Conservation (phyloP, 1,140 invertebrate species). For the Vanessa atalanta region DNA sequence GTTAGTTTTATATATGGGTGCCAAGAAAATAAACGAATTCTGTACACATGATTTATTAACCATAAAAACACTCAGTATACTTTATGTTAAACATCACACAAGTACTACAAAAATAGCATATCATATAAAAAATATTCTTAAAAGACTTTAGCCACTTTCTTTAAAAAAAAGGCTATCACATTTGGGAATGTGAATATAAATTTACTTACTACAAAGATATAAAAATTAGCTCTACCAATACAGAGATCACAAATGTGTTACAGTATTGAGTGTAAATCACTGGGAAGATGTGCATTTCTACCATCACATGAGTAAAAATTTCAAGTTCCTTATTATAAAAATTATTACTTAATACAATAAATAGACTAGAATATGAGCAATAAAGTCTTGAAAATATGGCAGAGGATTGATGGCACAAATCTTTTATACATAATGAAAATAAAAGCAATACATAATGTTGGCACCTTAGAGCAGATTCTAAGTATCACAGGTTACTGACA, state of each 20-base stretch:
- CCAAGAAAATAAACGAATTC: constrained; percentile 25
- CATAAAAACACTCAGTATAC: constrained; percentile 48
- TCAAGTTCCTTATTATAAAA: constrained; percentile 20
- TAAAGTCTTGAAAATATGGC: constrained; percentile 73
- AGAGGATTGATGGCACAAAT: constrained; percentile 68
- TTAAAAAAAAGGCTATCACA: constrained; percentile 25
- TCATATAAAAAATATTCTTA: constrained; percentile 18
- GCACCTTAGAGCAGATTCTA: constrained; percentile 62
- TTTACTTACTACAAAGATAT: constrained; percentile 9
- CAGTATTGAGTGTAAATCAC: constrained; percentile 12
- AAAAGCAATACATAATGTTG: constrained; percentile 46
- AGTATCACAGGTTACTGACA: constrained; percentile 66
- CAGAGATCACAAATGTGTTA: constrained; percentile 30
- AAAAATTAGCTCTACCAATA: constrained; percentile 30
- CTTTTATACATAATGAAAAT: constrained; percentile 35
- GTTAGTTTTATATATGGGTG: not conserved
- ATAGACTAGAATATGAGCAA: constrained; percentile 80
- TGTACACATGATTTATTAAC: constrained; percentile 41
- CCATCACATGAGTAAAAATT: constrained; percentile 27
- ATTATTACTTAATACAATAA: constrained; percentile 63
- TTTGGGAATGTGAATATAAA: constrained; percentile 39
- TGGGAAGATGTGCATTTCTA: constrained; percentile 15
- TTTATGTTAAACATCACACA: constrained; percentile 46
- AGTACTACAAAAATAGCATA: constrained; percentile 42
- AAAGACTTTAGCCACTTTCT: constrained; percentile 22